Evolutionary conservation across 2,888 invertebrate species (phyloP), one percentile per base, ranked within the genome.

Genomic region (Pachliopta kotzebuea): DNA sequence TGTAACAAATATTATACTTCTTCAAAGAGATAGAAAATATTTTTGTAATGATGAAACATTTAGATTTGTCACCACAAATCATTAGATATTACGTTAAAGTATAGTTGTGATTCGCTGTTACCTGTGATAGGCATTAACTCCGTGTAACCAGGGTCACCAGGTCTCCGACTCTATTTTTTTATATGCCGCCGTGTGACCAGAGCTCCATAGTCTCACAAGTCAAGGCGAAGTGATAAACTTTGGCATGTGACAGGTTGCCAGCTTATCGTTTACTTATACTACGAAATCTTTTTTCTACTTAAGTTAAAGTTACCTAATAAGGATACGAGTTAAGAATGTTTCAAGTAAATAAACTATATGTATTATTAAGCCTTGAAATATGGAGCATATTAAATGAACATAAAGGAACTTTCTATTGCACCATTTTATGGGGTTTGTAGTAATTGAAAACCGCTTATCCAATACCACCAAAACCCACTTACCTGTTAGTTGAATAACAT

Each of bases 401-500:
- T 45, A 45, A 45, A 45, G 45, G 45, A n/a, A 18, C 1, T 45
- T 4, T 45, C 18, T n/a, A 6, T 14, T 20, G 18, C n/a, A 55
- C 6, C 21, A 60, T 42, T 54, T 24, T 53, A 42, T 60, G 52
- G 60, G 60, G 60, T 58, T 64, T 56, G 52, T 52, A 56, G 60
- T 60, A 52, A 42, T 26, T 11, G 24, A 54, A 20, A 45, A 45
- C 45, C n/a, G 54, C 29, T 63, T 58, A 53, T 60, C n/a, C 45
- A 49, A 49, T 56, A 54, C 21, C n/a, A 49, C 9, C 20, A 9
- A 24, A 24, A 24, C 6, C 14, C 2, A 21, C 21, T 4, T 31
- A 20, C 26, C 26, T 31, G 18, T 2, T 20, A 31, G 3, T 26
- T 8, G 11, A 23, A 31, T 31, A 29, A n/a, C 26, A 20, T 18